phyloP scores from a whole-genome alignment of 2,113 vertebrate species.

The Toxostoma redivivum region DNA sequence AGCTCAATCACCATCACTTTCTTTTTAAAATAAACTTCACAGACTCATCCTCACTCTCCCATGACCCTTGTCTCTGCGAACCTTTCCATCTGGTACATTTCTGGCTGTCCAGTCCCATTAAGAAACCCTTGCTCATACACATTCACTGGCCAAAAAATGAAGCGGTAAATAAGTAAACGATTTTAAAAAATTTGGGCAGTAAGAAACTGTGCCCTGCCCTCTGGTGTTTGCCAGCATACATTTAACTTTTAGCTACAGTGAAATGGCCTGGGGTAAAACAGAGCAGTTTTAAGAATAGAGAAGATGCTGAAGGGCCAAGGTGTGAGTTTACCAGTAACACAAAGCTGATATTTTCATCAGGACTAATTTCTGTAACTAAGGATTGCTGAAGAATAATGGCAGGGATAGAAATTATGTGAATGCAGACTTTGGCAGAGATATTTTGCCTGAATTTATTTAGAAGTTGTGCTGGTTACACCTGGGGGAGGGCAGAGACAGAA shows the following conservation, averaged over 20 bases:
- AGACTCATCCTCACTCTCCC: neutral
- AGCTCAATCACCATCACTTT: neutral
- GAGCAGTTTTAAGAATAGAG: neutral
- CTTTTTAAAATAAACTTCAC: neutral
- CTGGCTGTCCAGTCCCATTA: neutral
- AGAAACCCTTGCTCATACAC: neutral
- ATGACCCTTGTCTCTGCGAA: neutral
- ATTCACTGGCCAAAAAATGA: neutral
- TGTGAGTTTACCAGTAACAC: neutral
- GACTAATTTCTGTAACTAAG: neutral
- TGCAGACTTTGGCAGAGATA: neutral
- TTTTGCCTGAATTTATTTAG: neutral
- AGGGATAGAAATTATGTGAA: neutral
- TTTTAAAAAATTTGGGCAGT: neutral
- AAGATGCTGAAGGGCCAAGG: neutral
- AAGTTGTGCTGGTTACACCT: neutral
- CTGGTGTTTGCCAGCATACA: neutral
- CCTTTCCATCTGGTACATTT: conserved; percentile 9
- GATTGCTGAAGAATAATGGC: neutral
- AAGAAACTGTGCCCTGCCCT: neutral
- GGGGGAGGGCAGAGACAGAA: too few relatives aligned
- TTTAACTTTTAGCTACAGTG: neutral
- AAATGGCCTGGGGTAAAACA: neutral
- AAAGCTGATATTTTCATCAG: neutral
- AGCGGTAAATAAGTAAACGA: neutral